A percentile compares a stretch with the other conserved stretches of the same genome.
Conservation (phyloP, 1,140 invertebrate genomes). For the Microplitis demolitor region DNA sequence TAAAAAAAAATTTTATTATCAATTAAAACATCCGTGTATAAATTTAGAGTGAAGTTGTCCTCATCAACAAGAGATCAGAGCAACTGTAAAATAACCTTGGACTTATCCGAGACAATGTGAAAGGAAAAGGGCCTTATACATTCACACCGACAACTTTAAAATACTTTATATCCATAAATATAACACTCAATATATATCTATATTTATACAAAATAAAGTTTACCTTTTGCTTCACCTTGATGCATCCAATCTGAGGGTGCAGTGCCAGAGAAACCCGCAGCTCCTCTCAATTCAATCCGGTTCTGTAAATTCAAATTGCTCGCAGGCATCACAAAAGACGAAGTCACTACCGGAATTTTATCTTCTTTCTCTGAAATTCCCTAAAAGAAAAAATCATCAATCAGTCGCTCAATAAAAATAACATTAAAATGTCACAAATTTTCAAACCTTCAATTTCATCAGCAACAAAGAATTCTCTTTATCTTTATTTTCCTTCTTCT, state of each 20-base stretch:
- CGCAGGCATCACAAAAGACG: conserved; percentile 22
- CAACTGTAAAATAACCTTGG: neutral
- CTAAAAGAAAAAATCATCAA: neutral
- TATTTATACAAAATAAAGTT: neutral
- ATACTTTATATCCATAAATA: neutral
- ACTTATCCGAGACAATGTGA: neutral
- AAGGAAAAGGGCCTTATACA: neutral
- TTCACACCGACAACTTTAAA: neutral
- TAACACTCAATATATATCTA: neutral
- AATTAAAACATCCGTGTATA: neutral
- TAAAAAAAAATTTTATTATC: neutral
- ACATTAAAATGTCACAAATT: neutral
- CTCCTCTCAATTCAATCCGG: conserved; percentile 18
- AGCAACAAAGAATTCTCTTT: neutral
- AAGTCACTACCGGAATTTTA: conserved; percentile 12
- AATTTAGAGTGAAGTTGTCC: neutral
- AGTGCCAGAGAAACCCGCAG: neutral
- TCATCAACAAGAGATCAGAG: neutral
- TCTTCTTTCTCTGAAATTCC: neutral
- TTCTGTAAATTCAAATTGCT: conserved; percentile 25
- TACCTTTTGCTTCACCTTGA: conserved; percentile 15
- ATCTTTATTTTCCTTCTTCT: no score
- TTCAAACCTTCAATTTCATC: neutral
- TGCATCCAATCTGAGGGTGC: neutral
- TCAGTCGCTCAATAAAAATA: neutral